Percentiles rank a stretch among this genome's conserved stretches.
These are phyloP conservation scores for Urosaurus nigricauda DNA, from an alignment of 2,797 vertebrate genomes.

Conservation along the genomic window DNA sequence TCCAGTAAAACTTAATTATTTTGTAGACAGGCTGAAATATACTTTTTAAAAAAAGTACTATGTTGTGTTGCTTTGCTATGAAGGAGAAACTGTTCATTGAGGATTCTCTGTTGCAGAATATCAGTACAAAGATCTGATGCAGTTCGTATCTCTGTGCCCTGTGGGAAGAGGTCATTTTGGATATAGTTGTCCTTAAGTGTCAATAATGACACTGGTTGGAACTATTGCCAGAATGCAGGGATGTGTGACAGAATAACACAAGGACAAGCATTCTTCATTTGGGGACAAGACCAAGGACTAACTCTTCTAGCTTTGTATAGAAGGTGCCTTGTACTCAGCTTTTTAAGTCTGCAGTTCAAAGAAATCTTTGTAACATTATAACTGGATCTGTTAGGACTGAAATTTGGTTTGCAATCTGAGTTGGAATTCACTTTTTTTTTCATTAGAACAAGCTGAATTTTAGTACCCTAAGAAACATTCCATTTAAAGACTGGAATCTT, in stretches of 20 bases:
- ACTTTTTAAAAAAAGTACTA: constrained; percentile 60
- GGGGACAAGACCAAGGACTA: constrained; percentile 71
- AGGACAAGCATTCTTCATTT: constrained; percentile 74
- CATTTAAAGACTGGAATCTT: constrained; percentile 27
- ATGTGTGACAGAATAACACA: constrained; percentile 71
- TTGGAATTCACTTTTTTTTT: constrained; percentile 54
- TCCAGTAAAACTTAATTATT: constrained; percentile 66
- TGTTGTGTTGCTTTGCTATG: constrained; percentile 44
- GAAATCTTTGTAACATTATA: constrained; percentile 59
- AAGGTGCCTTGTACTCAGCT: constrained; percentile 68
- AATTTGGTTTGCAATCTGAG: constrained; percentile 40
- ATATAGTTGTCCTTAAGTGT: constrained; percentile 61
- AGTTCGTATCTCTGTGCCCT: constrained; percentile 43
- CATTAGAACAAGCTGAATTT: constrained; percentile 4
- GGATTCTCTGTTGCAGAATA: constrained; percentile 66
- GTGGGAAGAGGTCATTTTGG: constrained; percentile 69
- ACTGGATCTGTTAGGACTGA: constrained; percentile 31
- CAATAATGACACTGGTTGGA: constrained; percentile 72
- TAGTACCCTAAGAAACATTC: constrained; percentile 46
- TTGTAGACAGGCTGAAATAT: constrained; percentile 61
- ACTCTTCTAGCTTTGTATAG: constrained; percentile 68
- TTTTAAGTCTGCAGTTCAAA: constrained; percentile 62
- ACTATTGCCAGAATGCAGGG: constrained; percentile 67
- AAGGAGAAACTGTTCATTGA: constrained; percentile 63
- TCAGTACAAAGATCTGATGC: constrained; percentile 70